Percentiles rank a stretch among this genome's conserved stretches.
Conservation (phyloP, 2,888 invertebrate species). For the Caenorhabditis japonica region DNA sequence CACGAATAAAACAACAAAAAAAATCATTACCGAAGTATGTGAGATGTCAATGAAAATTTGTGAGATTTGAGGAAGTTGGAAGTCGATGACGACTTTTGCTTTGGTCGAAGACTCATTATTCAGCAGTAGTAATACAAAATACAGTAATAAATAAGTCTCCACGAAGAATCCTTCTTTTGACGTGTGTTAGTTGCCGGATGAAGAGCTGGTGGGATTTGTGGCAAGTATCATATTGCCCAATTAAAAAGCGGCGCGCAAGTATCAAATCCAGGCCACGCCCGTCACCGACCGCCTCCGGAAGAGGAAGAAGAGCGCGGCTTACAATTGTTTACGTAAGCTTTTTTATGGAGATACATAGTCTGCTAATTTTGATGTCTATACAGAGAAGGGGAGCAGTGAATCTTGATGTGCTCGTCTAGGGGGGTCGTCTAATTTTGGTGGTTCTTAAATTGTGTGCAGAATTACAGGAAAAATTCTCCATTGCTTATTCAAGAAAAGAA, state of each 20-base stretch:
- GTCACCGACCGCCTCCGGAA: conserved; percentile 23
- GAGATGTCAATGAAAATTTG: conserved; percentile 48
- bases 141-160: neutral
- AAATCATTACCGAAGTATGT: conserved; percentile 38
- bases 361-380: too few species aligned
- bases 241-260: conserved; percentile 50
- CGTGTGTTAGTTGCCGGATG: conserved; percentile 15
- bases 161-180: conserved; percentile 4
- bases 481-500: conserved; percentile 25
- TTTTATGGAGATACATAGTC: too few species aligned
- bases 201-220: conserved; percentile 37
- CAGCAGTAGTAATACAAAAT: neutral
- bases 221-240: conserved; percentile 55
- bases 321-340: too few species aligned
- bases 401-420: too few species aligned
- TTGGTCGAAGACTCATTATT: conserved; percentile 45
- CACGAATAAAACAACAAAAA: neutral
- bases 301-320: conserved; percentile 11
- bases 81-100: conserved; percentile 47
- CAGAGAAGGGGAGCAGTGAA: too few species aligned
- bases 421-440: too few species aligned
- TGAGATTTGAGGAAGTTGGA: conserved; percentile 49
- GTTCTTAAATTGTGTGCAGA: too few species aligned
- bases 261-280: conserved; percentile 33
- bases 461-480: too few species aligned